A percentile compares a stretch with the other conserved stretches of the same genome.
phyloP scores from a whole-genome alignment of 2,797 vertebrate genomes.

The Hippocampus kuda region DNA sequence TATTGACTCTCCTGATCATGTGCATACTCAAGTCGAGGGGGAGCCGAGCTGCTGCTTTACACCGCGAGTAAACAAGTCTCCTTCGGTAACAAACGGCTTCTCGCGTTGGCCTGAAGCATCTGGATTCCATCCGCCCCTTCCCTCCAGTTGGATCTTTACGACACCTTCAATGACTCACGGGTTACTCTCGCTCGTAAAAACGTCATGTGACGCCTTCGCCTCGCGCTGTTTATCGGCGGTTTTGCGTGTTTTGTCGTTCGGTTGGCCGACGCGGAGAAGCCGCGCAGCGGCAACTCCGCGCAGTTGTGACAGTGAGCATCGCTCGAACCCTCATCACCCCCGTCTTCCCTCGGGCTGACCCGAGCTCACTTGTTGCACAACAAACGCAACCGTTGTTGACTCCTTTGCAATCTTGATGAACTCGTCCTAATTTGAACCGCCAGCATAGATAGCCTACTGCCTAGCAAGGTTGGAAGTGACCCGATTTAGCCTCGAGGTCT shows the following conservation, averaged over 20 bases:
- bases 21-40: too few species aligned
- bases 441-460: background rate
- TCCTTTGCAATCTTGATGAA: background rate
- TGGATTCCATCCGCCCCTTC: background rate
- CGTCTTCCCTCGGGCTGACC: constrained; percentile 4
- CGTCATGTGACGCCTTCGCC: background rate
- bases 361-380: constrained; percentile 42
- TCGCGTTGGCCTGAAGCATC: background rate
- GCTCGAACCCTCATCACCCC: background rate
- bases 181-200: too few species aligned
- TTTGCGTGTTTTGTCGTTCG: background rate
- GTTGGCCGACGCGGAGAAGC: background rate
- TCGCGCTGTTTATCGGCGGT: background rate
- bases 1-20: too few species aligned
- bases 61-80: background rate
- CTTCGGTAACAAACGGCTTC: background rate
- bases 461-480: background rate
- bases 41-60: too few species aligned
- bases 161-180: background rate
- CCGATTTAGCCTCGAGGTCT: too few species aligned
- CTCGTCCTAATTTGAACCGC: background rate
- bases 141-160: background rate
- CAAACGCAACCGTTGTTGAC: constrained; percentile 43
- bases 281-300: background rate
- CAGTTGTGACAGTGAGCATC: background rate